Evolutionary conservation across 1,140 invertebrate species (phyloP).

Genomic region (Brachionus asplanchnoidis): DNA sequence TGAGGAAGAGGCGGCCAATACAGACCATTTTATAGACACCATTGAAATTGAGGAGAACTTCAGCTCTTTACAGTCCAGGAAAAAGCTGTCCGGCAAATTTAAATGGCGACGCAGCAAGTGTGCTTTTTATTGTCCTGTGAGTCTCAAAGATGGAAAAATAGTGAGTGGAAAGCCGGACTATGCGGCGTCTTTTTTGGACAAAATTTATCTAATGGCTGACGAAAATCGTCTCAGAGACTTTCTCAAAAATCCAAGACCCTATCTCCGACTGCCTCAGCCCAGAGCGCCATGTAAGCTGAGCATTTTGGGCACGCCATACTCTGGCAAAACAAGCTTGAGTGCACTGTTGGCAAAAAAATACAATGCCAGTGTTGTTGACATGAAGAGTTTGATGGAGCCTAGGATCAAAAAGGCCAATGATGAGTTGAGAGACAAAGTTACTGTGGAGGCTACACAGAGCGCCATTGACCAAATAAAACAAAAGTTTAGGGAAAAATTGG

Average conservation of each 20-base stretch:
- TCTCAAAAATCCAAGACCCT: slow-evolving; percentile 55
- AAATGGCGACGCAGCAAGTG: slow-evolving; percentile 54
- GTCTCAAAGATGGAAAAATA: slow-evolving; percentile 54
- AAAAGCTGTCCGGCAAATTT: slow-evolving; percentile 47
- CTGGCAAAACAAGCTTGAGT: slow-evolving; percentile 53
- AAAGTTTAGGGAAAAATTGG: slow-evolving; percentile 36
- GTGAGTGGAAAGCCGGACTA: slow-evolving; percentile 53
- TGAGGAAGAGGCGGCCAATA: slow-evolving; percentile 45
- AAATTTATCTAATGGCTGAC: slow-evolving; percentile 54
- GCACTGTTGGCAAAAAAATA: slow-evolving; percentile 53
- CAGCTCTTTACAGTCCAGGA: slow-evolving; percentile 47
- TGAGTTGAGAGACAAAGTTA: slow-evolving; percentile 20
- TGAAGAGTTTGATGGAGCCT: slow-evolving; percentile 2
- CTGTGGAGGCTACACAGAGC: neutral
- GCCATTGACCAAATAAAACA: slow-evolving; percentile 24
- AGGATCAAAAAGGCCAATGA: slow-evolving; percentile 36
- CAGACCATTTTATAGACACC: slow-evolving; percentile 3
- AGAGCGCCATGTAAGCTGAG: slow-evolving; percentile 53
- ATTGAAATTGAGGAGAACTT: slow-evolving; percentile 55
- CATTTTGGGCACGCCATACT: slow-evolving; percentile 49
- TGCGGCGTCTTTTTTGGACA: slow-evolving; percentile 51
- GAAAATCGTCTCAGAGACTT: slow-evolving; percentile 54
- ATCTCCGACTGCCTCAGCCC: slow-evolving; percentile 54
- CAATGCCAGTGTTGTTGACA: slow-evolving; percentile 50
- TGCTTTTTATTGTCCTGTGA: slow-evolving; percentile 54